phyloP scores from a whole-genome alignment of 2,797 vertebrate species.

The Rhabdomys pumilio region DNA sequence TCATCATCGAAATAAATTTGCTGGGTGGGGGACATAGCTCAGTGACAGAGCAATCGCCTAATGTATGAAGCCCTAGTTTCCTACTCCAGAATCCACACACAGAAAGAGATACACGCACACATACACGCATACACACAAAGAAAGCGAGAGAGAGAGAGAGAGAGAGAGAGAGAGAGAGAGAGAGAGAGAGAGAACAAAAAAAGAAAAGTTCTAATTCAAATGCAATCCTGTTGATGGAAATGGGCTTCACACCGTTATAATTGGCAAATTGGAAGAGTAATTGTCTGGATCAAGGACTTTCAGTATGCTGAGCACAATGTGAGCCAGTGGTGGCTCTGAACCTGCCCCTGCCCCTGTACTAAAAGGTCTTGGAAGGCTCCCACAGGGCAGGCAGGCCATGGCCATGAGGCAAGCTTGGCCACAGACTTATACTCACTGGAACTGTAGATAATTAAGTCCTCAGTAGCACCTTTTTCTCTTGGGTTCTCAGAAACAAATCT shows the following conservation, averaged over 20 bases:
- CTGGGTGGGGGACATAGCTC: background rate
- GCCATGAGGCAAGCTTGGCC: background rate
- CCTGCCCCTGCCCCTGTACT: background rate
- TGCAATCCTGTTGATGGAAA: background rate
- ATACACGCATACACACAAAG: background rate
- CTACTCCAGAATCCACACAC: background rate
- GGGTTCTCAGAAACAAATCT: constrained; percentile 65
- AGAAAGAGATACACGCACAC: background rate
- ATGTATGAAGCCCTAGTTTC: background rate
- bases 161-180: background rate
- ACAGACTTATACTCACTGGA: background rate
- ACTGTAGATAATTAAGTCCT: constrained; percentile 19
- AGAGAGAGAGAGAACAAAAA: background rate
- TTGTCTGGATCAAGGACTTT: too few relatives aligned
- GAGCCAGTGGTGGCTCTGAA: background rate
- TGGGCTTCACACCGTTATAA: background rate
- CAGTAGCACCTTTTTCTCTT: constrained; percentile 25
- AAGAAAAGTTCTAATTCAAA: background rate
- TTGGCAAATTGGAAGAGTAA: background rate
- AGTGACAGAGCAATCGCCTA: background rate
- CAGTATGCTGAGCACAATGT: background rate
- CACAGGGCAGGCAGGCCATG: background rate
- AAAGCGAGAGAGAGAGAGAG: too few relatives aligned
- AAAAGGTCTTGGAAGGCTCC: background rate
- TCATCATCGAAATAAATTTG: background rate